Base-by-base conservation (phyloP, 2,888 invertebrate species). In the Lobophora halterata region DNA sequence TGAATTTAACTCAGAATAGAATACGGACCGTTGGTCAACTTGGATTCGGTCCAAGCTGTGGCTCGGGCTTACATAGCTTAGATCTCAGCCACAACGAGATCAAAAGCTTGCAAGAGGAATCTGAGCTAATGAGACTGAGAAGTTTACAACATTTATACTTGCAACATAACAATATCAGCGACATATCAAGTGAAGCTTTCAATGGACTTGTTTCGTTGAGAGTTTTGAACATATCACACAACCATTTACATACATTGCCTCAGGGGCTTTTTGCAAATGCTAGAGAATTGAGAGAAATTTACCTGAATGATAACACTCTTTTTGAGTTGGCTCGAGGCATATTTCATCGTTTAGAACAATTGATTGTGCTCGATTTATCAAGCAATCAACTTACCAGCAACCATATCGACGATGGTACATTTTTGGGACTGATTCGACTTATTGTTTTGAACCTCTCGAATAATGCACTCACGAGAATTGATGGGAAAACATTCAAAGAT, bases 1-100 rank as follows among this genome's bases (percentile, higher is more conserved):
- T 97, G 31, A 97, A 97, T 88, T 88, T 97, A 64, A 96, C 96
- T 30, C 89, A 92, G 53, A 97, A 97, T 82, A 92, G 93, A 62
- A 91, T 97, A 53, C 91, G 92, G 53, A 93, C 93, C 51, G 90
- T 95, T 3, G 93, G 93, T 50, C 91, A 93, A 59, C 88, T 96
- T 49, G 95, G 95, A 28, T 91, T 95, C 61, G 86, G 87, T 43
- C 74, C 77, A 64, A 90, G 89, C 55, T 93, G 91, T 58, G 91
- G 90, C 27, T 89, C 91, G 28, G 93, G 93, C 61, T 78, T 96
- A 47, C 92, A 93, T 51, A 90, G 91, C 31, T 79, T 97, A 49
- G 96, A 97, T 75, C 83, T 96, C 35, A 95, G 96, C 46, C 89
- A 90, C 61, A 97, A 97, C 77, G 93, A 93, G 68, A 88, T 97